Conservation (phyloP, 37 sponge, comb jelly and placozoan species). For the Axinella damicornis region DNA sequence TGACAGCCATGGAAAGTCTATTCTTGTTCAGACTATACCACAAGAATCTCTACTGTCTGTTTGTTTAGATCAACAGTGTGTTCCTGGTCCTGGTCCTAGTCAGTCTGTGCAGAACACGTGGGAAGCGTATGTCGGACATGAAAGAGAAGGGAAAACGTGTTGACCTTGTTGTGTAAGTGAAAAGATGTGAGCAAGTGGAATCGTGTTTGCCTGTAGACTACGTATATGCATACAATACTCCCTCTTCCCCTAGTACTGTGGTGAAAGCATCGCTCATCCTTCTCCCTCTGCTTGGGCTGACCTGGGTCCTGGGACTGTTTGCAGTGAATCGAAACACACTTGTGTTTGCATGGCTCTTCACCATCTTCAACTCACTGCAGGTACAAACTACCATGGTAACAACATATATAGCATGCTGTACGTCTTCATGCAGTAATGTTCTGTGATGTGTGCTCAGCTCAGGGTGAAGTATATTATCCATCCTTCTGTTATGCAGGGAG, state of each 20-base stretch:
- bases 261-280: constrained; percentile 22
- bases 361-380: constrained; percentile 60
- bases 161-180: too few species aligned
- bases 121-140: background rate
- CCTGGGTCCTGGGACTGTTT: constrained; percentile 57
- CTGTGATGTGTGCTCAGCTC: too few species aligned
- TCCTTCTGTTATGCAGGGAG: background rate
- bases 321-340: constrained; percentile 44
- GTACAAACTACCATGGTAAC: background rate
- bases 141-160: background rate
- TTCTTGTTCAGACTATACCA: too few species aligned
- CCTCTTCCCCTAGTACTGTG: background rate
- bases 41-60: too few species aligned
- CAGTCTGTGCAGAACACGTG: background rate
- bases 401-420: background rate
- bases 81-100: constrained; percentile 40
- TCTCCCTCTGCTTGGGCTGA: constrained; percentile 43
- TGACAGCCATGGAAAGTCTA: too few species aligned
- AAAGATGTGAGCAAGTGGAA: too few species aligned
- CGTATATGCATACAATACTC: too few species aligned
- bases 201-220: too few species aligned
- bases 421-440: too few species aligned
- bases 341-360: constrained; percentile 63
- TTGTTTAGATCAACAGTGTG: constrained; percentile 35
- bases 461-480: too few species aligned